phyloP scores from a whole-genome alignment of 1,140 invertebrate species.

The Calliphora vicina region DNA sequence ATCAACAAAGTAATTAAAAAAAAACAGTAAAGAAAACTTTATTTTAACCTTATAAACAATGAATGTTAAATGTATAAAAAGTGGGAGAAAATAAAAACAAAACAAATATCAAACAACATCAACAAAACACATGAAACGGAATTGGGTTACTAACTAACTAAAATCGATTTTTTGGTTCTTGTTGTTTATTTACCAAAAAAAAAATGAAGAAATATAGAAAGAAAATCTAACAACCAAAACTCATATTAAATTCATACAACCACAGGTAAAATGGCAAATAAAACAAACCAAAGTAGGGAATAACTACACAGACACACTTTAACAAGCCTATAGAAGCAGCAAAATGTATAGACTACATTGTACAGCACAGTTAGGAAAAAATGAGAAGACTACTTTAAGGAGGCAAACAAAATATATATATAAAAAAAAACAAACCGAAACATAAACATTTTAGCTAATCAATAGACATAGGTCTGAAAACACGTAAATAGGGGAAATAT shows the following conservation, averaged over 20 bases:
- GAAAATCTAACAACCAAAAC: background rate
- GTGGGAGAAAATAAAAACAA: too few relatives aligned
- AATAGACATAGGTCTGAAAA: background rate
- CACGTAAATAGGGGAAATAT: too few relatives aligned
- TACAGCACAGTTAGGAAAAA: too few relatives aligned
- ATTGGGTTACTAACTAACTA: background rate
- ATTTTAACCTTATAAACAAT: background rate
- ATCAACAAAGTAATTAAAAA: background rate
- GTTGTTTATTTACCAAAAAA: background rate
- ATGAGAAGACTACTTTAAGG: too few relatives aligned
- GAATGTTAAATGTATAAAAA: background rate
- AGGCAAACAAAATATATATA: too few relatives aligned
- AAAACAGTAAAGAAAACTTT: background rate
- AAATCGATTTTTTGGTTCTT: slow-evolving; percentile 2
- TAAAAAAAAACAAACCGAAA: background rate
- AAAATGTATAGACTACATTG: too few relatives aligned
- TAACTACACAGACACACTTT: background rate
- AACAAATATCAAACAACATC: background rate
- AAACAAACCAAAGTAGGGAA: background rate
- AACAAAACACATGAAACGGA: background rate
- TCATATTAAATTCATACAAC: background rate
- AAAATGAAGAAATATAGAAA: too few relatives aligned
- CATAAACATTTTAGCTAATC: background rate
- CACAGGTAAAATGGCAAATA: background rate
- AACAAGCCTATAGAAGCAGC: too few relatives aligned